Percentiles rank a stretch among this genome's conserved stretches.
Conservation (phyloP, 2,888 invertebrate genomes). For the Tipula unca region DNA sequence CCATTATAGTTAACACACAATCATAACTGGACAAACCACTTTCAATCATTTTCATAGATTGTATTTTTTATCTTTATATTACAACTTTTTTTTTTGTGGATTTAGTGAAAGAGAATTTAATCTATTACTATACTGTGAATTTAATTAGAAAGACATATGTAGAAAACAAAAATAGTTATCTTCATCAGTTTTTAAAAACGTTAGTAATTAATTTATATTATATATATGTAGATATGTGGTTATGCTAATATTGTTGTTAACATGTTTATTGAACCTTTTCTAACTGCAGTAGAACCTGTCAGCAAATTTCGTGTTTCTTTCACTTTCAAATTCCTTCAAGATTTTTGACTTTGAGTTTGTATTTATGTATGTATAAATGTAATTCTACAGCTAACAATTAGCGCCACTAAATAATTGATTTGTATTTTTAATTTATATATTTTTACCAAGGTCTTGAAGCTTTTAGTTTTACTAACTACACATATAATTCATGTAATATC, state of each 20-base stretch:
- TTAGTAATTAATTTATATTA: background rate
- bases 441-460: too few species aligned
- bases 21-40: background rate
- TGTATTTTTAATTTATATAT: too few species aligned
- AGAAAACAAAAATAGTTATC: background rate
- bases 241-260: background rate
- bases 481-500: too few species aligned
- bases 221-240: background rate
- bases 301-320: background rate
- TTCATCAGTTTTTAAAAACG: background rate
- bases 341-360: background rate
- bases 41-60: background rate
- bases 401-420: background rate
- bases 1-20: too few species aligned
- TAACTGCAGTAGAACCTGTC: background rate
- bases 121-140: background rate
- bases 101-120: background rate
- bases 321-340: background rate
- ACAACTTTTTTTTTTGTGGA: background rate
- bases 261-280: background rate
- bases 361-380: background rate
- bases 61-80: background rate
- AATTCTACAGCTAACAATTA: too few species aligned
- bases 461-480: too few species aligned
- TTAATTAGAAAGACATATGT: background rate